Conservation (phyloP, 2,113 vertebrate genomes). For the Neodontobutis hainanensis region DNA sequence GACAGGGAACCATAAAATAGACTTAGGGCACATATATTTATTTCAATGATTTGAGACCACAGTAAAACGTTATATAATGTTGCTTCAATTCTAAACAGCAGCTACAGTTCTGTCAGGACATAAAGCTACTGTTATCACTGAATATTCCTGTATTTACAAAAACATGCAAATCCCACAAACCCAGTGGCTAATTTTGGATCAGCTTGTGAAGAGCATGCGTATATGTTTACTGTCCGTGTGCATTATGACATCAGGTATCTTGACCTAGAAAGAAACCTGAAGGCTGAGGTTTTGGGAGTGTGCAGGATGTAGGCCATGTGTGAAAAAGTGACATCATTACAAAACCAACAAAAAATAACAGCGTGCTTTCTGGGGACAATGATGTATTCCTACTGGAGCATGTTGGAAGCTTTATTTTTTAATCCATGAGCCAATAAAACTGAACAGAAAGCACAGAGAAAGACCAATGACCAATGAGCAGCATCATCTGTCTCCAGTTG, state of each 20-base stretch:
- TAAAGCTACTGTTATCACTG: no score
- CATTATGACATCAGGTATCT: neutral
- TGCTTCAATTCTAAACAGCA: no score
- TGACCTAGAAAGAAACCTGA: neutral
- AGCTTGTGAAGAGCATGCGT: no score
- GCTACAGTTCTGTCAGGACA: no score
- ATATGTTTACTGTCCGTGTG: no score
- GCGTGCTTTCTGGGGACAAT: slow-evolving; percentile 21
- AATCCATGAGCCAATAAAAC: slow-evolving; percentile 55
- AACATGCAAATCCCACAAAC: no score
- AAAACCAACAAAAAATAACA: slow-evolving; percentile 26
- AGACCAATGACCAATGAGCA: slow-evolving; percentile 45
- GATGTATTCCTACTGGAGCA: slow-evolving; percentile 30
- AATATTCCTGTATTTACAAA: no score
- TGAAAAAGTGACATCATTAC: slow-evolving; percentile 45
- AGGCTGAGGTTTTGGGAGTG: neutral
- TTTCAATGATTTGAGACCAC: no score
- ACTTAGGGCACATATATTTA: no score
- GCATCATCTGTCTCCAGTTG: slow-evolving; percentile 20
- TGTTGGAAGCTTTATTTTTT: slow-evolving; percentile 10
- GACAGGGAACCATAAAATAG: no score
- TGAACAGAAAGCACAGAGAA: neutral
- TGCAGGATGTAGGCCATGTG: neutral
- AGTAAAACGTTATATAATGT: no score
- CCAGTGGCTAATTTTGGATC: no score